Evolutionary conservation across 2,888 invertebrate species (phyloP).

Genomic region (Drosophila nr. perissopoda): DNA sequence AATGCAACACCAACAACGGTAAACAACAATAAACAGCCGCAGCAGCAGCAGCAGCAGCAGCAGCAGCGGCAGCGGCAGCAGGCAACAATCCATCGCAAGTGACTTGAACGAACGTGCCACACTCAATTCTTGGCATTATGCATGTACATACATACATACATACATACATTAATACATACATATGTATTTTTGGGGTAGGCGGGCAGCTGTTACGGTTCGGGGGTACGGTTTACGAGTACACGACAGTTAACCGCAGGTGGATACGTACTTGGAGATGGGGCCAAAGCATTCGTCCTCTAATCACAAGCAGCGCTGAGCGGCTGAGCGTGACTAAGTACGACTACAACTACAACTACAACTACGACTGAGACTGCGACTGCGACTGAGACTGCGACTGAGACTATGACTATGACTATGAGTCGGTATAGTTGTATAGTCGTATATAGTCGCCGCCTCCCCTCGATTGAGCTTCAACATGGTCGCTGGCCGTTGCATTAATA

Average conservation of each 20-base stretch:
- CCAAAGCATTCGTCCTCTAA: constrained; percentile 69
- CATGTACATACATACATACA: constrained; percentile 13
- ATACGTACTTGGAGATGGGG: constrained; percentile 30
- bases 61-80: constrained; percentile 8
- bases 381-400: not conserved
- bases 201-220: constrained; percentile 25
- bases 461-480: constrained; percentile 42
- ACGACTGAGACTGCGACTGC: constrained; percentile 8
- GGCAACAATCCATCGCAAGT: constrained; percentile 44
- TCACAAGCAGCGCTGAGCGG: constrained; percentile 62
- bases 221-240: constrained; percentile 21
- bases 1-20: constrained; percentile 31
- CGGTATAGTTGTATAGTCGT: constrained; percentile 4
- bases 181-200: constrained; percentile 10
- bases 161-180: not conserved
- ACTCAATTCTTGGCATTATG: constrained; percentile 49
- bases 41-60: not conserved
- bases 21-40: constrained; percentile 8
- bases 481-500: constrained; percentile 73
- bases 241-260: constrained; percentile 49
- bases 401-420: not conserved
- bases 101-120: constrained; percentile 46
- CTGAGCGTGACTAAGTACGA: constrained; percentile 78
- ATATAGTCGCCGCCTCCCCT: constrained; percentile 1
- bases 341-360: constrained; percentile 40